Conservation (phyloP, 2,888 invertebrate genomes). For the Seladonia tumulorum region DNA sequence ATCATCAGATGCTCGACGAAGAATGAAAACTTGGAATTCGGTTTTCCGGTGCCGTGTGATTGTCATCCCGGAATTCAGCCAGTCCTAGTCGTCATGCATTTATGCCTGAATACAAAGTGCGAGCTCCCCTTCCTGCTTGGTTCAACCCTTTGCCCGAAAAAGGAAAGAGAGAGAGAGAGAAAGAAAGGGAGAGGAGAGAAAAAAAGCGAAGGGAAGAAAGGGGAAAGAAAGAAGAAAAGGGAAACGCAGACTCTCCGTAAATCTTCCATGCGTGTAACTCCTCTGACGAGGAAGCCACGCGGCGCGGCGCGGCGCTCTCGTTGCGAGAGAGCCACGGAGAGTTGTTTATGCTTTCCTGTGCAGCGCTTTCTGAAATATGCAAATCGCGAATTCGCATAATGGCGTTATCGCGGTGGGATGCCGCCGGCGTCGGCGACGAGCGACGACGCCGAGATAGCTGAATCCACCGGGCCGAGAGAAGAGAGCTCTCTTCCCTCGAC, state of each 20-base stretch:
- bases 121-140: not conserved
- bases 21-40: not conserved
- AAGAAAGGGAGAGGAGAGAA: conserved; percentile 17
- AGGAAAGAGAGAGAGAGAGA: not conserved
- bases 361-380: conserved; percentile 83
- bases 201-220: conserved; percentile 31
- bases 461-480: conserved; percentile 58
- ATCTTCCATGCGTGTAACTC: conserved; percentile 82
- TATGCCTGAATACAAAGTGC: conserved; percentile 61
- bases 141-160: conserved; percentile 10
- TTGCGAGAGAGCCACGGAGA: conserved; percentile 73
- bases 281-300: conserved; percentile 80
- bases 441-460: conserved; percentile 68
- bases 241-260: conserved; percentile 76
- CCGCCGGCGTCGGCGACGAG: conserved; percentile 69
- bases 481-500: conserved; percentile 56
- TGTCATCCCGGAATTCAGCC: conserved; percentile 27
- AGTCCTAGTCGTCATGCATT: conserved; percentile 51
- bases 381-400: conserved; percentile 83
- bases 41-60: not conserved
- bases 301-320: conserved; percentile 62
- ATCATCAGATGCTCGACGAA: not conserved
- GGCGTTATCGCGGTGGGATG: conserved; percentile 80
- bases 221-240: conserved; percentile 49
- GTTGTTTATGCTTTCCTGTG: conserved; percentile 84